Conservation (phyloP, 30 jellyfish, hydroid and myxozoan species). For the Morbakka virulenta region DNA sequence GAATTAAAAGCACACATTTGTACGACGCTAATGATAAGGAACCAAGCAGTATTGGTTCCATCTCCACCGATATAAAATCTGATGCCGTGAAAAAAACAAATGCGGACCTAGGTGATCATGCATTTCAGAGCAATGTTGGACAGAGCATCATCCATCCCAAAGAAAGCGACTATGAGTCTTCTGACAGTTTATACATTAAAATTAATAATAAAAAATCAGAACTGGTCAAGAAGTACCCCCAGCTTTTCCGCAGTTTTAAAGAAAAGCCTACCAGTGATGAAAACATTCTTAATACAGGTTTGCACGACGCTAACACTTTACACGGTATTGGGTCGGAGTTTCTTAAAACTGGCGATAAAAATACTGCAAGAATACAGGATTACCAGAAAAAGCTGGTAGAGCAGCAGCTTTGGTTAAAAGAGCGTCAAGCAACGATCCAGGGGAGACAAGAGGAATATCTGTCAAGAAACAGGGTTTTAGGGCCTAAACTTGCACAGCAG, state of each 20-base stretch:
- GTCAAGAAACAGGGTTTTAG: neutral
- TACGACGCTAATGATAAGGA: neutral
- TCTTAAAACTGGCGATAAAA: too few species aligned
- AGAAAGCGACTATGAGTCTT: neutral
- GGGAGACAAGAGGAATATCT: neutral
- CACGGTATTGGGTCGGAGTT: neutral
- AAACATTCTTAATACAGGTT: neutral
- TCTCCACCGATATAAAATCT: neutral
- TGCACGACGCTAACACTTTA: neutral
- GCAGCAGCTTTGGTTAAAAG: neutral
- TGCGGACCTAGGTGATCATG: too few species aligned
- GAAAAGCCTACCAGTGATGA: neutral
- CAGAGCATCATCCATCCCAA: too few species aligned
- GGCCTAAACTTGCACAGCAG: neutral
- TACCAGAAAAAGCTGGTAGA: neutral
- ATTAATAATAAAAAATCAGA: neutral
- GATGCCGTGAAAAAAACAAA: neutral
- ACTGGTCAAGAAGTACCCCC: neutral
- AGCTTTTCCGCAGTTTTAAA: neutral
- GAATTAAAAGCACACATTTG: neutral
- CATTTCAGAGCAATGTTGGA: too few species aligned
- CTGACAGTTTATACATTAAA: neutral
- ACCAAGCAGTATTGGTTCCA: neutral
- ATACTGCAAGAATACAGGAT: neutral
- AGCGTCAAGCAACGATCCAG: neutral